Conservation (phyloP, 2,888 invertebrate genomes). For the Tetropium fuscum region DNA sequence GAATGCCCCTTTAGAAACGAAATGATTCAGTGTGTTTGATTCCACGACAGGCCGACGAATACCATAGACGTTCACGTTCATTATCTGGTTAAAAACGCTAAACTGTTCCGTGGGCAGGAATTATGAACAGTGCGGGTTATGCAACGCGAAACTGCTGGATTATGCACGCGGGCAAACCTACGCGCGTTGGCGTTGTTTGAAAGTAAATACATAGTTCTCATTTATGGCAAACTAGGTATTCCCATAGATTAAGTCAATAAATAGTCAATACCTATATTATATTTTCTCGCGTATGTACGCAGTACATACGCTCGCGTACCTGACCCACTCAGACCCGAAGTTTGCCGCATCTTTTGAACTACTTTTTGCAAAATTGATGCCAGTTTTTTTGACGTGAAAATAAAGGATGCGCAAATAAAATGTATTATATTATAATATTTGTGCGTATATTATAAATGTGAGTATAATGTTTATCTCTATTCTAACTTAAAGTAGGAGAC, state of each 20-base stretch:
- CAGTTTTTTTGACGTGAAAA: too few relatives aligned
- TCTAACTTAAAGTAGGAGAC: too few relatives aligned
- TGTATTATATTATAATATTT: too few relatives aligned
- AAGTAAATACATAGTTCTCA: slow-evolving; percentile 7
- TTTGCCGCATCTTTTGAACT: too few relatives aligned
- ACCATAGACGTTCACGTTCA: slow-evolving; percentile 13
- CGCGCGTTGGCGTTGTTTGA: slow-evolving; percentile 7
- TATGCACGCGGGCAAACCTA: slow-evolving; percentile 15
- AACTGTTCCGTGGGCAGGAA: slow-evolving; percentile 12
- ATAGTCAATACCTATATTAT: too few relatives aligned
- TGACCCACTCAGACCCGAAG: too few relatives aligned
- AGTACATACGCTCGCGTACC: too few relatives aligned
- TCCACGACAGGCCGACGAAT: slow-evolving; percentile 6
- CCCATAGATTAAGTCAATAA: slow-evolving; percentile 5
- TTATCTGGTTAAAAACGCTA: slow-evolving; percentile 22
- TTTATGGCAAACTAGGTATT: slow-evolving; percentile 3
- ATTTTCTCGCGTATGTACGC: too few relatives aligned
- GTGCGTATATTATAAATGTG: too few relatives aligned
- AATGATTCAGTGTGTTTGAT: slow-evolving; percentile 8
- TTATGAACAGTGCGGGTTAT: slow-evolving; percentile 14
- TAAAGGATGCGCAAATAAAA: too few relatives aligned
- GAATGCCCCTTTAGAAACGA: slow-evolving; percentile 5
- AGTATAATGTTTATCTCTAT: too few relatives aligned
- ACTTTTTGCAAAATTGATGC: too few relatives aligned
- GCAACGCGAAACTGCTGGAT: slow-evolving; percentile 18